phyloP scores from a whole-genome alignment of 2,113 vertebrate species.

The Opisthocomus hoazin region DNA sequence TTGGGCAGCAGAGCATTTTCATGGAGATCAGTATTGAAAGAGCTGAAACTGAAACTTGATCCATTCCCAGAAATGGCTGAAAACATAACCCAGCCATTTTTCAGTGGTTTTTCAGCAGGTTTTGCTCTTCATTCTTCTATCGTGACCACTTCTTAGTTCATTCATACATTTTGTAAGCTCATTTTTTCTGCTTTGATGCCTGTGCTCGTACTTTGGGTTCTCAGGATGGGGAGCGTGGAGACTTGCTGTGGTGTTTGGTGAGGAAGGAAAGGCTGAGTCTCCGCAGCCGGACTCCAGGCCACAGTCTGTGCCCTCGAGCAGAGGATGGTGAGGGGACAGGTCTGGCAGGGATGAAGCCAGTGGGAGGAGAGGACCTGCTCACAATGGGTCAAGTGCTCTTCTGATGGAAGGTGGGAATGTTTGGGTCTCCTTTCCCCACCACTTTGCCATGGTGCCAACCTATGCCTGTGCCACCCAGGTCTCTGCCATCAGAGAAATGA shows the following conservation, averaged over 20 bases:
- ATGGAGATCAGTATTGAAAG: not conserved
- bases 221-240: not conserved
- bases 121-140: not conserved
- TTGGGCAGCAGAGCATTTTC: not conserved
- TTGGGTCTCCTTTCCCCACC: not conserved
- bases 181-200: not conserved
- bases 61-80: not conserved
- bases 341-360: not conserved
- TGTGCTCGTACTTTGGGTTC: not conserved
- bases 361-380: not conserved
- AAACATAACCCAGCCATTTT: not conserved
- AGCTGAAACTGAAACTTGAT: not conserved
- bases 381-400: not conserved
- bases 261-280: not conserved
- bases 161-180: not conserved
- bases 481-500: not conserved
- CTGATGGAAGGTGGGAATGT: not conserved
- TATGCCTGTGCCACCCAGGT: not conserved
- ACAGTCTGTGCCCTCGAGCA: not conserved
- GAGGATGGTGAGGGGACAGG: not conserved
- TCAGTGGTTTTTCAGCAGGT: not conserved
- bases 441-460: not conserved
- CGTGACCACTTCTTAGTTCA: not conserved
- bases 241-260: not conserved
- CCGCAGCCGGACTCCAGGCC: not conserved